Conservation (phyloP, 2,113 vertebrate species). For the Sitta europaea region DNA sequence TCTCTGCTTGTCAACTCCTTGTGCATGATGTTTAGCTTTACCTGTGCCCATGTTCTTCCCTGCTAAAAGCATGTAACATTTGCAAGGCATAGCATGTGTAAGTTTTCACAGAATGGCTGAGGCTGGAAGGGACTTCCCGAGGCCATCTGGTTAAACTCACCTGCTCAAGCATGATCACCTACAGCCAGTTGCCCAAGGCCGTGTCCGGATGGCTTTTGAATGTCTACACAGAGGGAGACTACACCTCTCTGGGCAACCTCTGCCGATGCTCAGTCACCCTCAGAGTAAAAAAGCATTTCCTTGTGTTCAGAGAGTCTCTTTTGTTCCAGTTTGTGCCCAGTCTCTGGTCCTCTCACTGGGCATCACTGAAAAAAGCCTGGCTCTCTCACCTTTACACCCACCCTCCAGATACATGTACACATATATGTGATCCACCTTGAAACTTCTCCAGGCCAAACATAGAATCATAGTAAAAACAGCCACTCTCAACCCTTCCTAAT, state of each 20-base stretch:
- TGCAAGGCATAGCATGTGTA: background rate
- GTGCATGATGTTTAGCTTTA: background rate
- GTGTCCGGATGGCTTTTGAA: background rate
- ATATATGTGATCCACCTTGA: background rate
- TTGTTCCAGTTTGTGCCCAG: background rate
- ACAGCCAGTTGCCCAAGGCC: background rate
- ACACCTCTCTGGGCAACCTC: background rate
- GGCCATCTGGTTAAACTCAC: background rate
- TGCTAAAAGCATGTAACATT: background rate
- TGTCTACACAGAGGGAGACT: background rate
- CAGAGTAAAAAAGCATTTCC: background rate
- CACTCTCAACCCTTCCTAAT: background rate
- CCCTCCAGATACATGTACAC: background rate
- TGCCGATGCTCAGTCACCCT: background rate
- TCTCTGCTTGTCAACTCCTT: background rate
- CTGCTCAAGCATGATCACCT: background rate
- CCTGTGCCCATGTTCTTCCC: background rate
- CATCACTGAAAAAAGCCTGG: background rate
- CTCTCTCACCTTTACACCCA: background rate
- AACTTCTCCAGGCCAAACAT: background rate
- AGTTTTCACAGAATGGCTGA: background rate
- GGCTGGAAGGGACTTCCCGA: background rate
- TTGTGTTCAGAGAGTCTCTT: background rate
- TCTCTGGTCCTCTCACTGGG: background rate
- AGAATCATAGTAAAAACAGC: background rate